A percentile compares a stretch with the other conserved stretches of the same genome.
Conservation (phyloP, 1,140 invertebrate genomes). For the Drosophila pseudoobscura region DNA sequence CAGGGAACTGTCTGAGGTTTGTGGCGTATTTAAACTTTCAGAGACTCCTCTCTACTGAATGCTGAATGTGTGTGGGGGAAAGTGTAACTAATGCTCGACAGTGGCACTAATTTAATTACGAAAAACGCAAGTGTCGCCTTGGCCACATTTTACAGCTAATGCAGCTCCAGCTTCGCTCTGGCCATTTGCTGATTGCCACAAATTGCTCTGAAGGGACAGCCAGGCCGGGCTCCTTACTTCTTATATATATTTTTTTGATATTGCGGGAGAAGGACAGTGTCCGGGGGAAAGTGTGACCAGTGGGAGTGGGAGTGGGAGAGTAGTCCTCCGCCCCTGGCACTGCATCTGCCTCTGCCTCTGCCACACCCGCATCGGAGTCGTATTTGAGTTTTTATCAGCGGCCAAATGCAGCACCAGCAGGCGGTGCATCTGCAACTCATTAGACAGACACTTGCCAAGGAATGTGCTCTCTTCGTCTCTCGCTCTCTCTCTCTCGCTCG, state of each 20-base stretch:
- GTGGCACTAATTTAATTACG: conserved; percentile 81
- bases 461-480: conserved; percentile 32
- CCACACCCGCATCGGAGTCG: conserved; percentile 9
- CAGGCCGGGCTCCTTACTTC: conserved; percentile 27
- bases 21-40: conserved; percentile 74
- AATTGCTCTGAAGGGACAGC: conserved; percentile 65
- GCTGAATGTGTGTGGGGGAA: conserved; percentile 21
- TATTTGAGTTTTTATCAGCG: conserved; percentile 61
- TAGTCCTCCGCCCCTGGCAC: conserved; percentile 8
- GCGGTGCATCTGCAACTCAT: conserved; percentile 60
- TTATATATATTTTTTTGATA: conserved; percentile 5
- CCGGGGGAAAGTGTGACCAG: conserved; percentile 30
- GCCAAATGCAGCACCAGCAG: conserved; percentile 22
- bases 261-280: conserved; percentile 3
- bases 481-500: neutral
- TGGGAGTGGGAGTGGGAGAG: neutral
- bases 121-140: conserved; percentile 79
- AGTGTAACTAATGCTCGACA: conserved; percentile 79
- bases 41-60: conserved; percentile 43
- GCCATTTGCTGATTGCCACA: conserved; percentile 79
- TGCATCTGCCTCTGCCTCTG: neutral
- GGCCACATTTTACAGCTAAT: conserved; percentile 74
- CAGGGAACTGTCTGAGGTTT: conserved; percentile 50
- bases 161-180: conserved; percentile 46
- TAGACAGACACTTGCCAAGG: conserved; percentile 77